phyloP scores from a whole-genome alignment of 2,888 invertebrate species.

The Tenthredo mesomela region DNA sequence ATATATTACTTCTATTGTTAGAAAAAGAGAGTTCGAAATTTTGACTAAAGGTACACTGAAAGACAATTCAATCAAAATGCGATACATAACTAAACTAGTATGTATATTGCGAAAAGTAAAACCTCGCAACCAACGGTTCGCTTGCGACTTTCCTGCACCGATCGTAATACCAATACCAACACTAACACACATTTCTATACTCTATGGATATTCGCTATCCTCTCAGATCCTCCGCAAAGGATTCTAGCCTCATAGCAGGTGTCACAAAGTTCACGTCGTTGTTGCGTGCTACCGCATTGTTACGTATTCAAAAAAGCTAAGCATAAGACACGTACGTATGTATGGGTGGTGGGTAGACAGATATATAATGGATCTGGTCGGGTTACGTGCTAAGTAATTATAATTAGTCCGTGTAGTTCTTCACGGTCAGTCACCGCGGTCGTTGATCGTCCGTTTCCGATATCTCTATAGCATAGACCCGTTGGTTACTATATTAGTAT shows the following conservation, averaged over 20 bases:
- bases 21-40: not conserved
- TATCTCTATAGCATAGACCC: not conserved
- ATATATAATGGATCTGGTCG: slow-evolving; percentile 5
- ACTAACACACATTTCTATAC: not conserved
- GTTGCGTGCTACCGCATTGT: slow-evolving; percentile 29
- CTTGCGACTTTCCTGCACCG: not conserved
- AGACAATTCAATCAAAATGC: not conserved
- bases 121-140: slow-evolving; percentile 21
- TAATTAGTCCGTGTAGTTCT: slow-evolving; percentile 8
- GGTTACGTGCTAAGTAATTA: slow-evolving; percentile 28
- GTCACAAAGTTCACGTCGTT: slow-evolving; percentile 28
- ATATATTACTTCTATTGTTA: not conserved
- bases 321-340: not conserved
- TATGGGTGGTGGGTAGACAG: not conserved
- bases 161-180: not conserved
- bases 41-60: not conserved
- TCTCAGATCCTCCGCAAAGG: slow-evolving; percentile 18
- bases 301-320: not conserved
- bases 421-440: slow-evolving; percentile 3
- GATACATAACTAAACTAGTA: not conserved
- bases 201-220: not conserved
- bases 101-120: not conserved
- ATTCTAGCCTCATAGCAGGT: slow-evolving; percentile 29
- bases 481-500: not conserved
- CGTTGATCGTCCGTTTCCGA: not conserved